These are phyloP conservation scores for Chascanopsetta lugubris DNA, from an alignment of 2,113 vertebrate genomes.

Conservation along the genomic window DNA sequence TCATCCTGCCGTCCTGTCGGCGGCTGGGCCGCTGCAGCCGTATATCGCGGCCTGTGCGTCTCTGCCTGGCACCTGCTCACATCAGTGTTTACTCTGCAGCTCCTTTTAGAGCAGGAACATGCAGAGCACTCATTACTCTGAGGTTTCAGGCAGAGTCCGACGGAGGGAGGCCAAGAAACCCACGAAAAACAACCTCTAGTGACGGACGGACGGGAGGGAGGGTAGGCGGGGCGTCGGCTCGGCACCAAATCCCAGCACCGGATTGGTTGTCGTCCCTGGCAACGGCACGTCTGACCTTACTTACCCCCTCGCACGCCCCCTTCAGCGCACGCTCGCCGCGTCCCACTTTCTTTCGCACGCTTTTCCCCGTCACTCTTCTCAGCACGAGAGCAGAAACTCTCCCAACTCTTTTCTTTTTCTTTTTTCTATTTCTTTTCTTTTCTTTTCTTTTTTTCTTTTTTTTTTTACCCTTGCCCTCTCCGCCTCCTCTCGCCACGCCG, in stretches of 20 bases:
- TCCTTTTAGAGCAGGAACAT: slow-evolving; percentile 70
- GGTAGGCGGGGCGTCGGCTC: slow-evolving; percentile 63
- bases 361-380: slow-evolving; percentile 28
- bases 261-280: slow-evolving; percentile 76
- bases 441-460: no score
- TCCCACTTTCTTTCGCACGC: slow-evolving; percentile 15
- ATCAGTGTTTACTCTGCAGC: slow-evolving; percentile 70
- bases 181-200: background rate
- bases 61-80: slow-evolving; percentile 63
- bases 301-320: slow-evolving; percentile 59
- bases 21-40: slow-evolving; percentile 25
- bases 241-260: slow-evolving; percentile 62
- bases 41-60: slow-evolving; percentile 48
- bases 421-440: background rate
- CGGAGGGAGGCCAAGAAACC: slow-evolving; percentile 45
- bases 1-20: slow-evolving; percentile 31
- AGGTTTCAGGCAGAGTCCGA: slow-evolving; percentile 72
- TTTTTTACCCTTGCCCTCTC: background rate
- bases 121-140: slow-evolving; percentile 80
- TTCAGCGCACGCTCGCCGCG: slow-evolving; percentile 13
- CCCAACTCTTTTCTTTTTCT: background rate
- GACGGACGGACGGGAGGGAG: slow-evolving; percentile 59
- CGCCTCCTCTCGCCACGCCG: background rate
- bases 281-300: slow-evolving; percentile 77
- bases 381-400: slow-evolving; percentile 25